phyloP scores from a whole-genome alignment of 2,797 vertebrate species.

The Adrianichthys oophorus region DNA sequence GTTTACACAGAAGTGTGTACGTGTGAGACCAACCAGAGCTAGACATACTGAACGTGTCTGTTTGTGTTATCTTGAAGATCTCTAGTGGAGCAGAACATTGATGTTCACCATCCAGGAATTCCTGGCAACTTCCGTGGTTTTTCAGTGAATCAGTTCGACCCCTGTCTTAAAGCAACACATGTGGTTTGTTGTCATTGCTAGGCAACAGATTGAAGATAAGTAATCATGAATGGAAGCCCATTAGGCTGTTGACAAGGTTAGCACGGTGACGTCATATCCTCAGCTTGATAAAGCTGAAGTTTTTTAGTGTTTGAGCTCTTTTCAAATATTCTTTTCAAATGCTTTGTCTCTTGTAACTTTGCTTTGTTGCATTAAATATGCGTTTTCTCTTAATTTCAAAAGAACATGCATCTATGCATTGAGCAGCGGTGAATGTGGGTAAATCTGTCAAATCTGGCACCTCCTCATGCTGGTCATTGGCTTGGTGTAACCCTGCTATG shows the following conservation, averaged over 20 bases:
- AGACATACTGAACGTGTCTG: not conserved
- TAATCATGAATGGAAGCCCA: slow-evolving; percentile 49
- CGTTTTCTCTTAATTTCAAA: too few relatives aligned
- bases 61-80: slow-evolving; percentile 15
- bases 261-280: slow-evolving; percentile 41
- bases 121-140: slow-evolving; percentile 54
- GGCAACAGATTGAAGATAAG: slow-evolving; percentile 54
- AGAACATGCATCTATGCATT: too few relatives aligned
- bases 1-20: slow-evolving; percentile 38
- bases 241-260: slow-evolving; percentile 34
- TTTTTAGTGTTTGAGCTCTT: slow-evolving; percentile 19
- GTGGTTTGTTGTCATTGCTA: slow-evolving; percentile 60
- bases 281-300: slow-evolving; percentile 18
- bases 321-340: too few relatives aligned
- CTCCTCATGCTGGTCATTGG: too few relatives aligned
- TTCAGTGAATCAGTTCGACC: slow-evolving; percentile 51
- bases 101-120: slow-evolving; percentile 22
- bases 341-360: too few relatives aligned
- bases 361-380: too few relatives aligned
- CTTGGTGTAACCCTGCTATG: too few relatives aligned
- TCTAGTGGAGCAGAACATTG: not conserved
- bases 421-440: too few relatives aligned
- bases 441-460: too few relatives aligned
- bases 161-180: slow-evolving; percentile 54
- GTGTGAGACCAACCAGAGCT: not conserved